phyloP scores from a whole-genome alignment of 2,797 vertebrate genomes.

The Avahi laniger region DNA sequence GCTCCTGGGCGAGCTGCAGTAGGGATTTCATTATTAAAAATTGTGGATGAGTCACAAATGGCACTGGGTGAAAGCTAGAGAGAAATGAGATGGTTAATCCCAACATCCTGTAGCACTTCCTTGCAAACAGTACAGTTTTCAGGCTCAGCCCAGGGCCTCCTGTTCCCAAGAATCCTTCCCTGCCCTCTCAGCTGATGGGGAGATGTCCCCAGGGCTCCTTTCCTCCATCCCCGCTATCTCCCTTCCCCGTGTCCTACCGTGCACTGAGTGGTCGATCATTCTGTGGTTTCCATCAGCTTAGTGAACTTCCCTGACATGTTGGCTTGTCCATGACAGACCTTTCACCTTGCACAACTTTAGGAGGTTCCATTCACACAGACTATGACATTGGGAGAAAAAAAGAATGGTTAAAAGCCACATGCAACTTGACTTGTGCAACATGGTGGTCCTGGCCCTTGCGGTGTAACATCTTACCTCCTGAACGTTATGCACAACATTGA shows the following conservation, averaged over 20 bases:
- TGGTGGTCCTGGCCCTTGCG: neutral
- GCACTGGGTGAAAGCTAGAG: neutral
- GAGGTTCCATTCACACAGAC: neutral
- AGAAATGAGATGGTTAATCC: neutral
- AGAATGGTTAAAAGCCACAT: neutral
- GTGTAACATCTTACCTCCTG: neutral
- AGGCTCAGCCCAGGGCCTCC: neutral
- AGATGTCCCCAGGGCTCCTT: neutral
- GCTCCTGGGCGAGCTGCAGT: neutral
- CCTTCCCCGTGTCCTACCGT: neutral
- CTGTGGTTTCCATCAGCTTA: neutral
- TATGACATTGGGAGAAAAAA: neutral
- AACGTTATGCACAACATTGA: neutral
- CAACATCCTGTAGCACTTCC: neutral
- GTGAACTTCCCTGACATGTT: neutral
- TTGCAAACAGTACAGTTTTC: neutral
- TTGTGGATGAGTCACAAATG: neutral
- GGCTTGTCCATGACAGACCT: neutral
- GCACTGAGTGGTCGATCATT: neutral
- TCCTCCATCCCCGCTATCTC: rapidly evolving
- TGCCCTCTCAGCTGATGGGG: neutral
- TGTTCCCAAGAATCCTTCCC: neutral
- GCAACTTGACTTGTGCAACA: neutral
- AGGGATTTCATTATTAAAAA: slow-evolving; percentile 2
- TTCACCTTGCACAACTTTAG: neutral